Evolutionary conservation across 2,113 vertebrate species (phyloP).

Genomic region (Thunnus maccoyii): DNA sequence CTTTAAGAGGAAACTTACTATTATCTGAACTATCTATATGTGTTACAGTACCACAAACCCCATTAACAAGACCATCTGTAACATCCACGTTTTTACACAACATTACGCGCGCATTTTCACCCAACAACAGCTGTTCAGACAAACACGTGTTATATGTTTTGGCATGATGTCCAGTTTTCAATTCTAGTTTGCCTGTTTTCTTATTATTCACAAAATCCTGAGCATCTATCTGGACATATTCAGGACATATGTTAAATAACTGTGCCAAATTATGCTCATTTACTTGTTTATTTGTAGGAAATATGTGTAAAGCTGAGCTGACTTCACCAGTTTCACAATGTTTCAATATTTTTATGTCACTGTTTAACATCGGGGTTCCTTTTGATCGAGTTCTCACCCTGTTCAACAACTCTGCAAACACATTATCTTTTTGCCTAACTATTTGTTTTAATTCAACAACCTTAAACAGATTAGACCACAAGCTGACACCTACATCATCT

Average conservation of each 20-base stretch:
- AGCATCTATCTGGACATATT: neutral
- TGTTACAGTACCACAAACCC: neutral
- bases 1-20: neutral
- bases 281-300: too few species aligned
- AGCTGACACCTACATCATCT: neutral
- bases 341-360: neutral
- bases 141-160: neutral
- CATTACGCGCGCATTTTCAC: neutral
- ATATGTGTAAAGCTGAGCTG: neutral
- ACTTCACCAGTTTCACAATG: neutral
- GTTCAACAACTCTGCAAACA: neutral
- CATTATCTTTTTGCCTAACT: neutral
- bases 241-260: neutral
- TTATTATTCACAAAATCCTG: neutral
- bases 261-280: neutral
- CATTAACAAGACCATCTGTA: neutral
- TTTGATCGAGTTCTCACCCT: neutral
- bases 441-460: neutral
- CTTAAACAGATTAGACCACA: constrained; percentile 1
- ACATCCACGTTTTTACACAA: neutral
- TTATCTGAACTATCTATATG: neutral
- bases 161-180: neutral
- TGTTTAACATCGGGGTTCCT: neutral
- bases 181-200: neutral
- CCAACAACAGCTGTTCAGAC: neutral